These are phyloP conservation scores for Parnassius smintheus DNA, from an alignment of 2,888 invertebrate genomes.

Conservation along the genomic window DNA sequence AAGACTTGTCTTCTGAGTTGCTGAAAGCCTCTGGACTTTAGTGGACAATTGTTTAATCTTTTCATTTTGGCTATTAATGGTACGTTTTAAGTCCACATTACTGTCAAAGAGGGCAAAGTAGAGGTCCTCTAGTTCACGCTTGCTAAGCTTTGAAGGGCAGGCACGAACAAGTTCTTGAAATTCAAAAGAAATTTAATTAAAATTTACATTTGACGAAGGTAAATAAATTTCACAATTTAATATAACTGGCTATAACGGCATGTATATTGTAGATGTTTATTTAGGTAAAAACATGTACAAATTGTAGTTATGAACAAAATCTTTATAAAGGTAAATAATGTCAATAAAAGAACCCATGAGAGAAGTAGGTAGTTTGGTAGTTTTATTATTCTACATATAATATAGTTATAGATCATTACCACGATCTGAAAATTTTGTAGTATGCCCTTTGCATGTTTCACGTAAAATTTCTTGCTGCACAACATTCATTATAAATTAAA, in stretches of 20 bases:
- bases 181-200: background rate
- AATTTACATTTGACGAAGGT: background rate
- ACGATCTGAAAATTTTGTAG: constrained; percentile 33
- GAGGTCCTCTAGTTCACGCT: constrained; percentile 84
- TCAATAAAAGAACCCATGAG: no score
- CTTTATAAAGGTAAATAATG: no score
- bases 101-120: constrained; percentile 83
- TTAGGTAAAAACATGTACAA: no score
- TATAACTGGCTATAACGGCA: no score
- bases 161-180: constrained; percentile 38
- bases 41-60: constrained; percentile 55
- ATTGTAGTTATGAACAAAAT: no score
- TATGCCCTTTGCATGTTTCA: constrained; percentile 41
- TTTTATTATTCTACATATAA: background rate
- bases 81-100: constrained; percentile 82
- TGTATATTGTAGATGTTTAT: no score
- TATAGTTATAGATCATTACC: constrained; percentile 27
- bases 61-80: constrained; percentile 82
- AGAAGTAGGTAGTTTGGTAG: no score
- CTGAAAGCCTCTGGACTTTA: constrained; percentile 52
- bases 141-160: constrained; percentile 78
- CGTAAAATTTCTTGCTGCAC: constrained; percentile 40
- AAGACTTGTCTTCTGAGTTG: constrained; percentile 40
- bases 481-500: constrained; percentile 41
- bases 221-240: background rate